A percentile compares a stretch with the other conserved stretches of the same genome.
Evolutionary conservation across 2,113 vertebrate genomes (phyloP).

Genomic region (Dascyllus trimaculatus): DNA sequence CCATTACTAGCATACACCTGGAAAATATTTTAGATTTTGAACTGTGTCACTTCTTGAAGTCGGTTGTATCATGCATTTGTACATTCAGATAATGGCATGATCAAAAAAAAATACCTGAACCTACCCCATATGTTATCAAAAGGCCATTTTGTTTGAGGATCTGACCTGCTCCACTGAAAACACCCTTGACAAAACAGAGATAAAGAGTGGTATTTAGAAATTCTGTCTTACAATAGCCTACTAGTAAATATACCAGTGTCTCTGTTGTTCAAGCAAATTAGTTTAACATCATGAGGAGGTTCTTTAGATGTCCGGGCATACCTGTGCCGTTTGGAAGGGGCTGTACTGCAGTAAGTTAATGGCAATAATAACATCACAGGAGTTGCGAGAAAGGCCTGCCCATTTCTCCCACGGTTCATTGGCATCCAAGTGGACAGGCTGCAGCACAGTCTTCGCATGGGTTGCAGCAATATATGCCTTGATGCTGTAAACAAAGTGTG

Average conservation of each 20-base stretch:
- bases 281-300: not conserved
- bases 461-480: constrained; percentile 80
- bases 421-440: constrained; percentile 80
- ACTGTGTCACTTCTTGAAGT: not conserved
- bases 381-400: constrained; percentile 70
- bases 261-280: not conserved
- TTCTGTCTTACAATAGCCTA: not conserved
- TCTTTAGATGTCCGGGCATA: constrained; percentile 8
- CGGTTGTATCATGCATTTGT: no score
- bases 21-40: constrained; percentile 7
- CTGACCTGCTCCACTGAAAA: constrained; percentile 79
- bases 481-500: constrained; percentile 64
- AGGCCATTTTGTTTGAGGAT: constrained; percentile 78
- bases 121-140: constrained; percentile 81
- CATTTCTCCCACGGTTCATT: constrained; percentile 82
- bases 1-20: constrained; percentile 84
- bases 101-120: not conserved
- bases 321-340: constrained; percentile 79
- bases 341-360: constrained; percentile 84
- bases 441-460: constrained; percentile 76
- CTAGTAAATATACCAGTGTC: not conserved
- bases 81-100: no score
- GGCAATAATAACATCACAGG: constrained; percentile 80
- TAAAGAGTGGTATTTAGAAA: not conserved
- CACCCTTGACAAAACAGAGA: constrained; percentile 63